Evolutionary conservation across 2,113 vertebrate species (phyloP).

Genomic region (Ceyx cyanopectus): DNA sequence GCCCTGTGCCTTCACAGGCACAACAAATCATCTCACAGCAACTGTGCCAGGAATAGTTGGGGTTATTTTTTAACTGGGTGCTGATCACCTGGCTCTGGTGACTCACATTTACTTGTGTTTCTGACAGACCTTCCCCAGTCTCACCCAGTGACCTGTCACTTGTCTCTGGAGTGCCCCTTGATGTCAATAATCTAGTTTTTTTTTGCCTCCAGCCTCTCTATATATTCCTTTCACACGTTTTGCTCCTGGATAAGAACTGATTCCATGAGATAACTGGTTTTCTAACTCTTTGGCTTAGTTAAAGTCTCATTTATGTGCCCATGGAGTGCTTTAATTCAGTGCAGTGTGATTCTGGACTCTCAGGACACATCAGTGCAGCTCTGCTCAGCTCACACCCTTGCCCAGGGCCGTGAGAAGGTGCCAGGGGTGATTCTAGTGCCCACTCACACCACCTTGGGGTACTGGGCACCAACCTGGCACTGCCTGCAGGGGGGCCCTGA

Average conservation of each 20-base stretch:
- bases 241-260: not conserved
- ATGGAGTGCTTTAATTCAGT: not conserved
- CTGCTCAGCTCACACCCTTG: not conserved
- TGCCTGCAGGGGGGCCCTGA: no score
- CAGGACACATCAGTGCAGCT: not conserved
- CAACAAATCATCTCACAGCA: not conserved
- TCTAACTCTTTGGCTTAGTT: not conserved
- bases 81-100: not conserved
- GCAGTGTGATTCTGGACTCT: not conserved
- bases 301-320: not conserved
- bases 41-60: no score
- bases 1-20: not conserved
- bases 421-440: no score
- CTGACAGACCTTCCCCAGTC: not conserved
- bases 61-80: not conserved
- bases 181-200: not conserved
- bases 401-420: not conserved
- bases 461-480: no score
- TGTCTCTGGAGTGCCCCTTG: not conserved
- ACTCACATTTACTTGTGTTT: not conserved
- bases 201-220: not conserved
- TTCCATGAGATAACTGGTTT: not conserved
- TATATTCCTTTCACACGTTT: not conserved
- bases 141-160: accelerated
- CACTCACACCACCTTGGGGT: no score